Conservation (phyloP, 1,140 invertebrate genomes). For the Phthorimaea operculella region DNA sequence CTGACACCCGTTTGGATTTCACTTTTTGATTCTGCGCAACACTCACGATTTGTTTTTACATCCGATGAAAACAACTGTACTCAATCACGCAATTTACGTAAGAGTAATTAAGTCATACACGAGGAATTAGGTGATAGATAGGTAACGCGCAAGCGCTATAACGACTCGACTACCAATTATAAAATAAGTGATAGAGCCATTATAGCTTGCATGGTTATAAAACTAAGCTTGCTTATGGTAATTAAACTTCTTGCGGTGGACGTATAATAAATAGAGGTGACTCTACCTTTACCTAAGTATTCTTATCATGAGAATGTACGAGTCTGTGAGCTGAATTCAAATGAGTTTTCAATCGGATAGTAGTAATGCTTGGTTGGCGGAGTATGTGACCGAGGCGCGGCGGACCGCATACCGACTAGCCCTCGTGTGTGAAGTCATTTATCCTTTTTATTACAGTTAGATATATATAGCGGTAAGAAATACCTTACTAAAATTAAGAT, state of each 20-base stretch:
- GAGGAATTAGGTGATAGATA: too few species aligned
- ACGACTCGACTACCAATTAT: too few species aligned
- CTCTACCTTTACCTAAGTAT: slow-evolving; percentile 11
- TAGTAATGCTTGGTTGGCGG: not conserved
- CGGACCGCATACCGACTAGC: slow-evolving; percentile 23
- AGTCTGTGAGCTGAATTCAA: not conserved
- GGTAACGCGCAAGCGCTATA: too few species aligned
- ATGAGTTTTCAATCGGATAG: not conserved
- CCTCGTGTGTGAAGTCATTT: slow-evolving; percentile 14
- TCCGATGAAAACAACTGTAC: not conserved
- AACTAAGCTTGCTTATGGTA: not conserved
- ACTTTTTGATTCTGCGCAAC: slow-evolving; percentile 35
- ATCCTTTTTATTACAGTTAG: not conserved
- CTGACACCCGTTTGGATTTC: slow-evolving; percentile 44
- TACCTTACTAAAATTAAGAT: too few species aligned
- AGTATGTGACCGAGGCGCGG: slow-evolving; percentile 7
- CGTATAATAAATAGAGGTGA: not conserved
- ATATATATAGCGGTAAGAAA: too few species aligned
- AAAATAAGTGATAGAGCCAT: too few species aligned
- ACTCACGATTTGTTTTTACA: not conserved
- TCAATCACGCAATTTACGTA: too few species aligned
- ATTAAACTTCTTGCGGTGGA: too few species aligned
- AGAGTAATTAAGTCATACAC: too few species aligned
- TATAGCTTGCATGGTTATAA: not conserved
- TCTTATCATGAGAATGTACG: slow-evolving; percentile 17